Percentiles rank a stretch among this genome's conserved stretches.
These are phyloP conservation scores for Urocyon cinereoargenteus DNA, from an alignment of 2,797 vertebrate species.

Conservation along the genomic window DNA sequence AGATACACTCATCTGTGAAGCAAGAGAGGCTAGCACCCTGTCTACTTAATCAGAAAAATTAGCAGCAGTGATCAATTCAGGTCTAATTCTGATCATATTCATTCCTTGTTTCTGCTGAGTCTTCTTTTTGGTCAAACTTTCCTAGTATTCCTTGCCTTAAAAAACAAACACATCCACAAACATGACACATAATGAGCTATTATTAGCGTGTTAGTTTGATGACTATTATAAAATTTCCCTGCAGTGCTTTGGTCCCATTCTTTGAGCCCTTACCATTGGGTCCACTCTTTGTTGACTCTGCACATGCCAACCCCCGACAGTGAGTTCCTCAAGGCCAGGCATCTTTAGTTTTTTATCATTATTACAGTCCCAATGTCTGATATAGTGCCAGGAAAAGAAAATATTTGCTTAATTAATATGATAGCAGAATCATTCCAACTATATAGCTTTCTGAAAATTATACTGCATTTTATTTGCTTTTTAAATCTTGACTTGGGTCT, in stretches of 20 bases:
- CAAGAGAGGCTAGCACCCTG: background rate
- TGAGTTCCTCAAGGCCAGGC: background rate
- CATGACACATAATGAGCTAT: background rate
- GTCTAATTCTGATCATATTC: background rate
- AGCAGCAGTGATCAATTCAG: background rate
- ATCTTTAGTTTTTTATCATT: background rate
- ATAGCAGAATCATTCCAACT: background rate
- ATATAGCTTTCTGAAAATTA: background rate
- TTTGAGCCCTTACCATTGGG: background rate
- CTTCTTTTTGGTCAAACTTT: background rate
- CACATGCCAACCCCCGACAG: accelerated
- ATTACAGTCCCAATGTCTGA: background rate
- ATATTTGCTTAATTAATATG: background rate
- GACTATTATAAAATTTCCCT: background rate
- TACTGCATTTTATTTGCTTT: background rate
- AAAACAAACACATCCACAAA: background rate
- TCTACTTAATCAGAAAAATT: background rate
- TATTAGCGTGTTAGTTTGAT: background rate
- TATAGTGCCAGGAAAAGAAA: background rate
- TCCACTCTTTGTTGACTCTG: background rate
- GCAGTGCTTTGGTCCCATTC: no score
- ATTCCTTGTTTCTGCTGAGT: background rate
- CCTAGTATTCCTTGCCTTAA: background rate
- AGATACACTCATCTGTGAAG: background rate
- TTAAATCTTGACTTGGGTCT: background rate